These are phyloP conservation scores for Polyommatus icarus DNA, from an alignment of 2,888 invertebrate species.

Conservation along the genomic window DNA sequence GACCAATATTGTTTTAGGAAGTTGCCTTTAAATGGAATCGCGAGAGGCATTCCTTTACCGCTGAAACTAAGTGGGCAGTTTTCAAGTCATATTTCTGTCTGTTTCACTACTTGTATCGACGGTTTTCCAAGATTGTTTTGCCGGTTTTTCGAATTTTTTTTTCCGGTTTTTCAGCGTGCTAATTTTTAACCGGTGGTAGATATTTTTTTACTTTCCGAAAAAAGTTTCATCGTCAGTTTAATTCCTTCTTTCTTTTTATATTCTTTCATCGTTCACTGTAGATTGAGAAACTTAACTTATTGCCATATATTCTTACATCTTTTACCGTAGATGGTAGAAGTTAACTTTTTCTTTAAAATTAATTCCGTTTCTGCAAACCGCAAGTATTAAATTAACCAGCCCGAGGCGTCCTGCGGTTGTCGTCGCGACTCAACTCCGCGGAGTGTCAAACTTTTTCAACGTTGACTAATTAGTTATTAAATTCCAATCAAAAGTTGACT, in stretches of 20 bases:
- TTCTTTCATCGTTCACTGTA: not conserved
- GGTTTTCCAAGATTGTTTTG: no score
- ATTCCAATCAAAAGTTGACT: conserved; percentile 10
- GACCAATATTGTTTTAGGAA: not conserved
- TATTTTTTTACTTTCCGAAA: no score
- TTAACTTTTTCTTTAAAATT: not conserved
- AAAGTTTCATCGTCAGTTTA: no score
- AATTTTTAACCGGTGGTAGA: no score
- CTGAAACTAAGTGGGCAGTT: no score
- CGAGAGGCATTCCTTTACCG: not conserved
- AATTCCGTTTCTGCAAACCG: not conserved
- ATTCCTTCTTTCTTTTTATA: no score
- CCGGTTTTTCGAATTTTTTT: no score
- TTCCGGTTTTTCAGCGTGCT: no score
- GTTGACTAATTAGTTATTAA: not conserved
- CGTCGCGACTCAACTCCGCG: not conserved
- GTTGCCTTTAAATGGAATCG: not conserved
- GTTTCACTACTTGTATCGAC: no score
- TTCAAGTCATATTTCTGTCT: no score
- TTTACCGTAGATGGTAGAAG: not conserved
- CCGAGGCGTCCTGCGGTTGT: not conserved
- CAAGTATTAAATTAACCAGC: not conserved
- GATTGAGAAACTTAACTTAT: not conserved
- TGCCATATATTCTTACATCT: no score
- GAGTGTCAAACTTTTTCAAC: not conserved